Evolutionary conservation across 2,113 vertebrate genomes (phyloP).

Genomic region (Halichoeres trimaculatus): DNA sequence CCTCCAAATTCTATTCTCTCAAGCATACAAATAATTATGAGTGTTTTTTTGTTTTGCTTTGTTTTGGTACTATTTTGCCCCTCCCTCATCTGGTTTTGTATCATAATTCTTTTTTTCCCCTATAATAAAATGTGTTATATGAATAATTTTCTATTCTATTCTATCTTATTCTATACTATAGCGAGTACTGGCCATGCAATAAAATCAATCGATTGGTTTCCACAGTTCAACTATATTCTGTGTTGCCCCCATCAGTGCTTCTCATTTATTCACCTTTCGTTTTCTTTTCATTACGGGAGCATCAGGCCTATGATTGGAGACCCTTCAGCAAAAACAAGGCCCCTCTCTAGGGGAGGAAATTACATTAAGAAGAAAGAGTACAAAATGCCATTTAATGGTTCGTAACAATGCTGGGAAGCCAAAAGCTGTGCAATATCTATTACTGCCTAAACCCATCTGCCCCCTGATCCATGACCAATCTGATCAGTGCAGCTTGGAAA

Average conservation of each 20-base stretch:
- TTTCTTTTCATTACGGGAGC: conserved; percentile 63
- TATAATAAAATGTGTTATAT: too few species aligned
- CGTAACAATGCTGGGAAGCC: conserved; percentile 66
- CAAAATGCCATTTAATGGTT: conserved; percentile 71
- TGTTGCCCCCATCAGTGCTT: conserved; percentile 35
- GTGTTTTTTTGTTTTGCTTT: too few species aligned
- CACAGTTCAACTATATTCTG: background rate
- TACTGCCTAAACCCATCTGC: conserved; percentile 67
- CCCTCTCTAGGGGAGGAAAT: conserved; percentile 58
- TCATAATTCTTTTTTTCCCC: too few species aligned
- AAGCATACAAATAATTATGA: too few species aligned
- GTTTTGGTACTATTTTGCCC: too few species aligned
- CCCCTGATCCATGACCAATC: conserved; percentile 78
- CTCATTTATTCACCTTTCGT: conserved; percentile 58
- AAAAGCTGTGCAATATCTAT: conserved; percentile 67
- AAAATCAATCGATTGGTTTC: conserved; percentile 9
- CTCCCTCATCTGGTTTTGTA: too few species aligned
- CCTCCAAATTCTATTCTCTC: too few species aligned
- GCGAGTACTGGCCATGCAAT: too few species aligned
- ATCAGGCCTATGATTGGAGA: conserved; percentile 61
- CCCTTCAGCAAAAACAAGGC: conserved; percentile 64
- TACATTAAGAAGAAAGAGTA: conserved; percentile 64
- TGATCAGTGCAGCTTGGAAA: conserved; percentile 70
- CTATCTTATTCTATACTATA: too few species aligned
- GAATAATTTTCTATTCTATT: too few species aligned